phyloP scores from a whole-genome alignment of 1,140 invertebrate genomes.

The Aphidius gifuensis region DNA sequence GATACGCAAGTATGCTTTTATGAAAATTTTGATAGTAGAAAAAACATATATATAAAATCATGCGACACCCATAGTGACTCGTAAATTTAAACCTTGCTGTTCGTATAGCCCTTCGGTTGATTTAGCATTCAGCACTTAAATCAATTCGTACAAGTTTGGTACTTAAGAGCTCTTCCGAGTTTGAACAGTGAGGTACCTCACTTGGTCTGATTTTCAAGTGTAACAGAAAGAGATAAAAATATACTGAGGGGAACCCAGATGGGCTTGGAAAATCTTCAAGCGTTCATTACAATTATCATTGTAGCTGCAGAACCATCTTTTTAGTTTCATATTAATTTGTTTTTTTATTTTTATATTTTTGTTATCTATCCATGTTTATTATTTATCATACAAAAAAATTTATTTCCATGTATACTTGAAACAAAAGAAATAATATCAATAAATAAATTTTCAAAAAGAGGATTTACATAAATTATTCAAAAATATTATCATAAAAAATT shows the following conservation, averaged over 20 bases:
- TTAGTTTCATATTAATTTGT: not conserved
- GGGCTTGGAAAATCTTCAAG: conserved; percentile 49
- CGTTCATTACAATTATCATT: conserved; percentile 56
- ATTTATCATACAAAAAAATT: too few species aligned
- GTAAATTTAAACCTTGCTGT: conserved; percentile 6
- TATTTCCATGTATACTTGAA: too few species aligned
- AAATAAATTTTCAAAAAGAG: too few species aligned
- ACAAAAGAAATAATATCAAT: too few species aligned
- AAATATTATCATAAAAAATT: too few species aligned
- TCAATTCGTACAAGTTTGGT: conserved; percentile 56
- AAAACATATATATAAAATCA: too few species aligned
- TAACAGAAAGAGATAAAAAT: conserved; percentile 3
- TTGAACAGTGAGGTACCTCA: conserved; percentile 37
- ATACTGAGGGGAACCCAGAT: conserved; percentile 45
- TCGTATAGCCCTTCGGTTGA: conserved; percentile 42
- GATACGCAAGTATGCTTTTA: too few species aligned
- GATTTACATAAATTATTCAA: too few species aligned
- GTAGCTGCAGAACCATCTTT: conserved; percentile 40
- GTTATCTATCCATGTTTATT: too few species aligned
- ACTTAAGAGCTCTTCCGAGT: conserved; percentile 52
- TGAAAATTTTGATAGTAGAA: too few species aligned
- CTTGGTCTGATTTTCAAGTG: conserved; percentile 35
- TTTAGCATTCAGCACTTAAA: conserved; percentile 57
- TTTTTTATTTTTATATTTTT: too few species aligned
- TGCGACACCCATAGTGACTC: conserved; percentile 2